Evolutionary conservation across 2,888 invertebrate genomes (phyloP), one percentile per base, ranked within the genome.

Genomic region (Ormyrus labotus): DNA sequence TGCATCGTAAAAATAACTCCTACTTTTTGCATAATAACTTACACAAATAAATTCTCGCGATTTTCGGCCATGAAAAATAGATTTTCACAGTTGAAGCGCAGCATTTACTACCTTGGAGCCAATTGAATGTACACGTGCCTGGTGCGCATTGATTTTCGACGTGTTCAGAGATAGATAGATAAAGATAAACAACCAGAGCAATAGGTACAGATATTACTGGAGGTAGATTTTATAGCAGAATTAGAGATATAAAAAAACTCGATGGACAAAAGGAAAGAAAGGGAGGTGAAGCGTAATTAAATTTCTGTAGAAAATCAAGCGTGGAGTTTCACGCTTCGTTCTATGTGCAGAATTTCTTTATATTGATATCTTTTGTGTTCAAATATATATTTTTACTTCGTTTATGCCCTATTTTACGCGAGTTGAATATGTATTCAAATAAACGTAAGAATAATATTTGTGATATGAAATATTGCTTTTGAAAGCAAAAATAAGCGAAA

Each of bases 51-150:
- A 47, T 48, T 11, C 3, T 48, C 34, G 57, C 34, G 34, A 34
- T 34, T 34, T 34, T 34, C 34, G 34, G 2, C 34, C 4, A 7
- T 10, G 61, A 61, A 61, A 61, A 48, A 67, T 45, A 60, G 19
- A 13, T 47, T 6, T 67, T 61, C 7, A 7, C 55, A 4, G 50
- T 13, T 67, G 5, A 63, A 61, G 55, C 50, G 10, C 34, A 19
- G 13, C 47, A 7, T 65, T 57, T 45, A 68, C 68, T 68, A 76
- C 63, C 50, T 48, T 70, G 51, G n/a, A 77, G 57, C 69, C 61
- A 72, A 78, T 65, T 78, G 71, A 78, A 78, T 71, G 78, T 78
- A 70, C 78, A 67, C 71, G 78, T 78, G 71, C 78, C 71, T 78
- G 78, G 71, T 71, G 58, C 34, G 4, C 60, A 78, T 78, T 78